phyloP scores from a whole-genome alignment of 2,888 invertebrate species.

The Xestoiulus laeticollis region DNA sequence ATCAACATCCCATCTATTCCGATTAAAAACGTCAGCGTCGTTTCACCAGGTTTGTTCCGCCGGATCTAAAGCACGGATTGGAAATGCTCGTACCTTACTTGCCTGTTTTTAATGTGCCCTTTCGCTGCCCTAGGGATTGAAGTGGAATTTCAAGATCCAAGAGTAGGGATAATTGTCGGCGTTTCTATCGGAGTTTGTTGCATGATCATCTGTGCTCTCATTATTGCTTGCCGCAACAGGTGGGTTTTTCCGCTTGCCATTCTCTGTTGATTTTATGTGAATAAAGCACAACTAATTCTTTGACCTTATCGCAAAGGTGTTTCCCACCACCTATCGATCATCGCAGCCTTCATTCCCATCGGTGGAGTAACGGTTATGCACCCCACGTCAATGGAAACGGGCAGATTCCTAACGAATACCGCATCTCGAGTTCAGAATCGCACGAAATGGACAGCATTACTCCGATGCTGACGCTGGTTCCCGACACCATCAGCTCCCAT shows the following conservation, averaged over 20 bases:
- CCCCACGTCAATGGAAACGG: constrained; percentile 57
- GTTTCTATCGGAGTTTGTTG: constrained; percentile 62
- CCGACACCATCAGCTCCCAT: constrained; percentile 62
- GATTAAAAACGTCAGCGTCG: constrained; percentile 54
- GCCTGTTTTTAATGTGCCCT: not conserved
- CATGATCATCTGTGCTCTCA: constrained; percentile 62
- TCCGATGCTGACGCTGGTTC: constrained; percentile 61
- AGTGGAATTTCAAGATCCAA: constrained; percentile 56
- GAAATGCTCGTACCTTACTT: not conserved
- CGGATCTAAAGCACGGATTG: too few species aligned
- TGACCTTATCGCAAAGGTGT: constrained; percentile 45
- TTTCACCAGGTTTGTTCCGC: constrained; percentile 54
- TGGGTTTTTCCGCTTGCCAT: constrained; percentile 56
- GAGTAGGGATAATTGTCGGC: constrained; percentile 63
- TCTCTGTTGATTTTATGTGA: not conserved
- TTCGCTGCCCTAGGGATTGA: constrained; percentile 23
- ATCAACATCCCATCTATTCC: constrained; percentile 57
- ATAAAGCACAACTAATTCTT: not conserved
- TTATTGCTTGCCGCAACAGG: constrained; percentile 62
- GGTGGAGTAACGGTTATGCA: constrained; percentile 56
- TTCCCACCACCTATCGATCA: constrained; percentile 53
- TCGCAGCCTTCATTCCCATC: constrained; percentile 55
- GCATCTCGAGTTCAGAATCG: constrained; percentile 57
- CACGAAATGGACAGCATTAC: constrained; percentile 64
- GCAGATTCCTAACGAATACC: constrained; percentile 52